Conservation (phyloP, 2,797 vertebrate species). For the Bryconaethiops microstoma region DNA sequence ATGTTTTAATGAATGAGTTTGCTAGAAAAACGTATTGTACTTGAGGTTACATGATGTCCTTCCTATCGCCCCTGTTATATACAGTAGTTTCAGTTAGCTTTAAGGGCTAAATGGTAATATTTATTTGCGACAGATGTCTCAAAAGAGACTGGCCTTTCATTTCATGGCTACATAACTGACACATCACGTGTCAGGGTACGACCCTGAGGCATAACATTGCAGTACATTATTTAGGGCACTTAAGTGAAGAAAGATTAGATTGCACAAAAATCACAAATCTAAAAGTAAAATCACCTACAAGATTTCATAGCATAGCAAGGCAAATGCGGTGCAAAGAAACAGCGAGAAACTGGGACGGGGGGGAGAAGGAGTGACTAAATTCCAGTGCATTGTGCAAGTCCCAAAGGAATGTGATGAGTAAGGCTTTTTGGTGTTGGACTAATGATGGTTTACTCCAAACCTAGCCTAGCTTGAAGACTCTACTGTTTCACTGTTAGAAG, state of each 20-base stretch:
- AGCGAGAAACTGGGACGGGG: neutral
- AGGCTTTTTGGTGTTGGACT: constrained; percentile 25
- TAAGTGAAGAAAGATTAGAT: constrained; percentile 33
- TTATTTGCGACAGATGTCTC: neutral
- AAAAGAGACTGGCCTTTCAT: constrained; percentile 13
- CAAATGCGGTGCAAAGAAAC: constrained; percentile 44
- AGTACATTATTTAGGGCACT: constrained; percentile 48
- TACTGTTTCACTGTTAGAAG: constrained; percentile 30
- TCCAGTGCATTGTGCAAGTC: constrained; percentile 81
- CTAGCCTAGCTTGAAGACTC: constrained; percentile 22
- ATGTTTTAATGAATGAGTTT: neutral
- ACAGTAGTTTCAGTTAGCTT: constrained; percentile 20
- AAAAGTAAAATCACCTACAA: neutral
- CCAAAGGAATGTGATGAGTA: constrained; percentile 51
- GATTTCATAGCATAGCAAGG: constrained; percentile 39
- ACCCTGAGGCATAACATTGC: constrained; percentile 47
- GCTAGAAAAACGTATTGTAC: neutral
- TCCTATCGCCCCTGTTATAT: constrained; percentile 13
- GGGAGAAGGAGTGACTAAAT: constrained; percentile 61
- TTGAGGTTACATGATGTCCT: neutral
- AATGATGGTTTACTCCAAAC: neutral
- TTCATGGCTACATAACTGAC: constrained; percentile 29
- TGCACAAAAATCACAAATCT: constrained; percentile 20
- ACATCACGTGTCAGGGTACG: constrained; percentile 23
- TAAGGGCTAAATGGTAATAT: neutral